Evolutionary conservation across 2,888 invertebrate species (phyloP).

Genomic region (Tipula helvola): DNA sequence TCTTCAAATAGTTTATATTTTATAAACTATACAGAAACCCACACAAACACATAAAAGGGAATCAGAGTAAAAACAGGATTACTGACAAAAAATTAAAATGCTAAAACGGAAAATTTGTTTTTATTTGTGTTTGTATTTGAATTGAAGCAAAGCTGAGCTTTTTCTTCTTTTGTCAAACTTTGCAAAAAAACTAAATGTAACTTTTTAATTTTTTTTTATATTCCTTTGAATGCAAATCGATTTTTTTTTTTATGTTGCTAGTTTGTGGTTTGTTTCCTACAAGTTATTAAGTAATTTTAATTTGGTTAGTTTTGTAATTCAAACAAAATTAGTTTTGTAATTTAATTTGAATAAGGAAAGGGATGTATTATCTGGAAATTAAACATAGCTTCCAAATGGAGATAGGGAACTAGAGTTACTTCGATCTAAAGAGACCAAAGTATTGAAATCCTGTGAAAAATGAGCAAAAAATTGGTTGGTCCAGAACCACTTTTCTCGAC

Average conservation of each 20-base stretch:
- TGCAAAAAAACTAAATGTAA: background rate
- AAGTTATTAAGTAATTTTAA: background rate
- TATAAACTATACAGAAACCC: no score
- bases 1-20: background rate
- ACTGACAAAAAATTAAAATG: no score
- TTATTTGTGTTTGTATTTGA: background rate
- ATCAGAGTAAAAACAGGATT: no score
- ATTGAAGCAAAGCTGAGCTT: background rate
- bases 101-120: background rate
- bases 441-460: no score
- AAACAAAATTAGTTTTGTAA: background rate
- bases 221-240: background rate
- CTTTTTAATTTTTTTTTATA: background rate
- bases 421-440: no score
- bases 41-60: no score
- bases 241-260: background rate
- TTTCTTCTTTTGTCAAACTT: background rate
- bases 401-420: background rate
- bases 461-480: no score
- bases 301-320: background rate
- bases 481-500: no score
- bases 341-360: background rate
- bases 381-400: background rate
- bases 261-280: background rate
- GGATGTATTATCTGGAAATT: background rate